Percentiles rank a stretch among this genome's conserved stretches.
Conservation (phyloP, 2,113 vertebrate genomes). For the Romanogobio albipinnatus region DNA sequence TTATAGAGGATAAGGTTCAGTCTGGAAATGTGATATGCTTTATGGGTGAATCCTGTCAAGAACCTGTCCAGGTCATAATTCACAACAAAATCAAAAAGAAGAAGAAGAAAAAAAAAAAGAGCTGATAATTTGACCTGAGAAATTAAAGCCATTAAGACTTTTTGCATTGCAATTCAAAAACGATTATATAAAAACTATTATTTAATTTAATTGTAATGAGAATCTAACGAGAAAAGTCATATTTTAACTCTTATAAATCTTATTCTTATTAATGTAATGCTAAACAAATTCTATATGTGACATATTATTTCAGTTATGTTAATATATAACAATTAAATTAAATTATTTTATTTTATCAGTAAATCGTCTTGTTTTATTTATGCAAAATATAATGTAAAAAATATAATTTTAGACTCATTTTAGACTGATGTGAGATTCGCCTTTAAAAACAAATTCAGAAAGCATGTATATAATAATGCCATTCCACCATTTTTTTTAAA, state of each 20-base stretch:
- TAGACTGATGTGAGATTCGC: background rate
- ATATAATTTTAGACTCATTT: background rate
- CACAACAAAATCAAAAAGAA: background rate
- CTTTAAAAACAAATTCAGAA: background rate
- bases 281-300: background rate
- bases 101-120: too few relatives aligned
- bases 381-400: background rate
- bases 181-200: too few relatives aligned
- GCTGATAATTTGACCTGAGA: background rate
- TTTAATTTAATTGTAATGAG: background rate
- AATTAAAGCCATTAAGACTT: background rate
- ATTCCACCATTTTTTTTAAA: conserved; percentile 24
- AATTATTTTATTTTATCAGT: background rate
- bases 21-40: background rate
- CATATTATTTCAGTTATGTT: background rate
- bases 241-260: too few relatives aligned
- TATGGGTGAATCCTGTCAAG: background rate
- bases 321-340: background rate
- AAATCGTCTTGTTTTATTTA: background rate
- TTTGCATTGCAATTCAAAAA: background rate
- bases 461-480: background rate
- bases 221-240: background rate
- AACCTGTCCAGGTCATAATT: background rate
- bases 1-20: conserved; percentile 12
- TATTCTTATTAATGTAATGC: background rate